These are phyloP conservation scores for Mesocentrotus franciscanus DNA, from an alignment of 53 echinoderm and acorn worm species.

Conservation along the genomic window DNA sequence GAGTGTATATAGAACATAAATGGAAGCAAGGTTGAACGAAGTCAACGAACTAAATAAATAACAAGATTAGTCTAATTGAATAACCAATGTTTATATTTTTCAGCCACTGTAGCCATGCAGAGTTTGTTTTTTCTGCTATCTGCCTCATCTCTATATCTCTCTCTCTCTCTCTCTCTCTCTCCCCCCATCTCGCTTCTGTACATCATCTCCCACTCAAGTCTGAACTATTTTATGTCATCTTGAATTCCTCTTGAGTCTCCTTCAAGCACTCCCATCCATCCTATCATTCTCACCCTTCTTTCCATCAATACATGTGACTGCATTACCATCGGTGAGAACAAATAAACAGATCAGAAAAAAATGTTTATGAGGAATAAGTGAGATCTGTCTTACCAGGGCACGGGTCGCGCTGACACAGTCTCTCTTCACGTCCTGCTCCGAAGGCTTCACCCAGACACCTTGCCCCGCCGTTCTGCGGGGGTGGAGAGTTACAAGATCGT, in stretches of 20 bases:
- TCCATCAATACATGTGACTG: conserved; percentile 16
- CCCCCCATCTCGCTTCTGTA: not conserved
- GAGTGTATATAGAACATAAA: not conserved
- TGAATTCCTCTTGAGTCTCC: not conserved
- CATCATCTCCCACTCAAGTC: not conserved
- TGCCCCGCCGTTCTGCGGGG: conserved; percentile 90
- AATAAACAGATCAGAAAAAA: conserved; percentile 18
- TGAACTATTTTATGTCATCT: not conserved
- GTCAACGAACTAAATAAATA: not conserved
- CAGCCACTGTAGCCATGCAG: not conserved
- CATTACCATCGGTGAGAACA: conserved; percentile 22
- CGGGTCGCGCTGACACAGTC: conserved; percentile 79
- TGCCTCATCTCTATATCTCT: not conserved
- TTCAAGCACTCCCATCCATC: not conserved
- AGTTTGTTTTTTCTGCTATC: not conserved
- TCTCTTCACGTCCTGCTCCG: conserved; percentile 78
- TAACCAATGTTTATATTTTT: conserved; percentile 2
- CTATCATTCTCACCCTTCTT: not conserved
- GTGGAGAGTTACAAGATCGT: conserved; percentile 91
- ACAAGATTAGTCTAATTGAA: conserved; percentile 20
- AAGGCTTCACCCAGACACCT: conserved; percentile 79
- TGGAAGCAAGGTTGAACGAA: not conserved
- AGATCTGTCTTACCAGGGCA: conserved; percentile 83
- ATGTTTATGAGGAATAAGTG: conserved; percentile 24
- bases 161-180: too few species aligned